phyloP scores from a whole-genome alignment of 2,113 vertebrate genomes.

The Chionis minor region DNA sequence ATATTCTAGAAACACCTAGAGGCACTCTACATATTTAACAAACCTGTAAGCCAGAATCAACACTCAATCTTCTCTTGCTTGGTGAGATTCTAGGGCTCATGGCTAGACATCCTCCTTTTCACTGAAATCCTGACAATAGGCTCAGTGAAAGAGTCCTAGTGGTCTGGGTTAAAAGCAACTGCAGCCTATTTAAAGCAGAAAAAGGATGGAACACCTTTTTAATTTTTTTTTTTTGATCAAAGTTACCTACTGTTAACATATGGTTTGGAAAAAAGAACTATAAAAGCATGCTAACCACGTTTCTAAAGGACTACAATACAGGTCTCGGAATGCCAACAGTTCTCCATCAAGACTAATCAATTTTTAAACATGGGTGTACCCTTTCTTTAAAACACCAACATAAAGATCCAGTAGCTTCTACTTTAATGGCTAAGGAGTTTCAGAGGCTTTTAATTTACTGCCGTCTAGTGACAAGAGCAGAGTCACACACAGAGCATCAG shows the following conservation, averaged over 20 bases:
- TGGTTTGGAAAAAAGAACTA: not conserved
- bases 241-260: not conserved
- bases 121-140: not conserved
- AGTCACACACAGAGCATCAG: not conserved
- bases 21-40: not conserved
- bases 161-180: not conserved
- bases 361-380: not conserved
- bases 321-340: not conserved
- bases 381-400: not conserved
- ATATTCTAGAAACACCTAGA: not conserved
- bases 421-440: not conserved
- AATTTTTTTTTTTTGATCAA: not conserved
- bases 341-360: not conserved
- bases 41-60: not conserved
- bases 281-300: not conserved
- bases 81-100: not conserved
- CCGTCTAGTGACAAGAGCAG: not conserved
- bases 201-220: not conserved
- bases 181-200: not conserved
- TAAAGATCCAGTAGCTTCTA: not conserved
- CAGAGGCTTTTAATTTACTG: not conserved
- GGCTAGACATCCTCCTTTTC: not conserved
- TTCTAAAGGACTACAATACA: not conserved
- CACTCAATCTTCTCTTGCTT: not conserved
- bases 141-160: not conserved